Evolutionary conservation across 2,113 vertebrate species (phyloP).

Genomic region (Columba janthina): DNA sequence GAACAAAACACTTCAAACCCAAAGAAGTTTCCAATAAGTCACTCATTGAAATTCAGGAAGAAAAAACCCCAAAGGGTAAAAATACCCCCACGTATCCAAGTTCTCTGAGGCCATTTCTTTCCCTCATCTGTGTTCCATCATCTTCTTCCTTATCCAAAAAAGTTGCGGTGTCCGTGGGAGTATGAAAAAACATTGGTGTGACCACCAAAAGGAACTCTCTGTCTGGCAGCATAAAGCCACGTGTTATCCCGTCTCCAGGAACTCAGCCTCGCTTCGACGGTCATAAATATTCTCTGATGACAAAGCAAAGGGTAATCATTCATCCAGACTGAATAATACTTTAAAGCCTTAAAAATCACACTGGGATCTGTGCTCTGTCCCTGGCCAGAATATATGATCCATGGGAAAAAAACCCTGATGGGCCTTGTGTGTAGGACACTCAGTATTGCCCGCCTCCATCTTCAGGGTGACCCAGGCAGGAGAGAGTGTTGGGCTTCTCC

Average conservation of each 20-base stretch:
- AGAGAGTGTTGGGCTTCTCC: neutral
- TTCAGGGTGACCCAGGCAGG: neutral
- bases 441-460: neutral
- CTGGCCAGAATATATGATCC: neutral
- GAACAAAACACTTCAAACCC: slow-evolving; percentile 49
- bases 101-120: slow-evolving; percentile 51
- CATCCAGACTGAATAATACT: slow-evolving; percentile 11
- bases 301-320: slow-evolving; percentile 35
- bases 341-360: neutral
- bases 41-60: slow-evolving; percentile 72
- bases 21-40: slow-evolving; percentile 71
- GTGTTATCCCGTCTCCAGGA: slow-evolving; percentile 54
- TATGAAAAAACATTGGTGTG: slow-evolving; percentile 65
- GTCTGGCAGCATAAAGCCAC: slow-evolving; percentile 64
- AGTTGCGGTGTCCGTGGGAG: slow-evolving; percentile 71
- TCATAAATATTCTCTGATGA: slow-evolving; percentile 59
- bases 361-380: neutral
- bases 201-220: slow-evolving; percentile 65
- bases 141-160: slow-evolving; percentile 64
- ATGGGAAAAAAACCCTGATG: neutral
- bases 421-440: neutral
- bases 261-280: neutral
- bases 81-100: slow-evolving; percentile 60
- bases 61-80: slow-evolving; percentile 69
- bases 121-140: slow-evolving; percentile 67